These are phyloP conservation scores for Bombus terrestris DNA, from an alignment of 1,140 invertebrate genomes.

Conservation along the genomic window DNA sequence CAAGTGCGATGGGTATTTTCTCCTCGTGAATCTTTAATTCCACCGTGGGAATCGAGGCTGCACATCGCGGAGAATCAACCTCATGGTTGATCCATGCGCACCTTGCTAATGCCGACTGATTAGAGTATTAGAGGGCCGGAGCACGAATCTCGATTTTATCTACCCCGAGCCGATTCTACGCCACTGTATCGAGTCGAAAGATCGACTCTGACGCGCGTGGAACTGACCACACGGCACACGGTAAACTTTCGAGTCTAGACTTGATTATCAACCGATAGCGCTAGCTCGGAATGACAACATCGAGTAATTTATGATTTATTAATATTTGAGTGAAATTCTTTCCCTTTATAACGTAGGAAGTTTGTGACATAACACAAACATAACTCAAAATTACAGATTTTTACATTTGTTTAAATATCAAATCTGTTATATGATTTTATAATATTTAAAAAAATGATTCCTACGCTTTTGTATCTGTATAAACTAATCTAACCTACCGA, in stretches of 20 bases:
- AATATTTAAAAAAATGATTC: background rate
- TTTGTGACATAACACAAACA: no score
- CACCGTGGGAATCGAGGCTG: constrained; percentile 76
- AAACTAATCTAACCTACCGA: background rate
- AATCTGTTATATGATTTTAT: no score
- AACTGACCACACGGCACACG: background rate
- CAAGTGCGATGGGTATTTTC: constrained; percentile 79
- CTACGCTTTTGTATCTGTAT: background rate
- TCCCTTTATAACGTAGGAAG: background rate
- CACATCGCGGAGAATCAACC: constrained; percentile 15
- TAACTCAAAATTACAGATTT: background rate
- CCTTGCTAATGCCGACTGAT: constrained; percentile 39
- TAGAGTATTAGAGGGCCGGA: background rate
- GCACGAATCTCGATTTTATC: background rate
- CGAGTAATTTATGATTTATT: background rate
- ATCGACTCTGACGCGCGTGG: no score
- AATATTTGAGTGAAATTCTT: background rate
- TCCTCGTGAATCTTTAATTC: constrained; percentile 81
- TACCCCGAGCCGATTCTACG: background rate
- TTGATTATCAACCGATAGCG: background rate
- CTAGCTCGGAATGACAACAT: no score
- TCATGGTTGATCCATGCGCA: constrained; percentile 45
- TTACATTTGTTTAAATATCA: no score
- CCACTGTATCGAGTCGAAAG: background rate
- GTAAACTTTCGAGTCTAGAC: background rate